Conservation (phyloP, 1,140 invertebrate genomes). For the Cotesia glomerata region DNA sequence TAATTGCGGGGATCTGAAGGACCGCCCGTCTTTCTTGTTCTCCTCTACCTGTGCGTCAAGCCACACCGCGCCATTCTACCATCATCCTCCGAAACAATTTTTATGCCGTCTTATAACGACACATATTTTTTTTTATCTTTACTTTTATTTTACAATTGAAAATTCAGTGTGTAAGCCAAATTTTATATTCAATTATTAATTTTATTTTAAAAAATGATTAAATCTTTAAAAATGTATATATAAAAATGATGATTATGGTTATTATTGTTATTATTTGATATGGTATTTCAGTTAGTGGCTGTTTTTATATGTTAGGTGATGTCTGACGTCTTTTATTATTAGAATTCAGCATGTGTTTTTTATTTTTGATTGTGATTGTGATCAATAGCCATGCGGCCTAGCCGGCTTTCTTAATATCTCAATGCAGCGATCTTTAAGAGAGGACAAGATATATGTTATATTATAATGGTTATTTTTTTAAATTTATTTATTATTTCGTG, state of each 20-base stretch:
- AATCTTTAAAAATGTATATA: background rate
- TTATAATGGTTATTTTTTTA: slow-evolving; percentile 11
- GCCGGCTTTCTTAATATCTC: slow-evolving; percentile 31
- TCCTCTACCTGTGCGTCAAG: slow-evolving; percentile 40
- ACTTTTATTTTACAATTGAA: too few relatives aligned
- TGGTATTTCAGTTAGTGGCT: background rate
- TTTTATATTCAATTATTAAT: too few relatives aligned
- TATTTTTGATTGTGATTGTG: slow-evolving; percentile 16
- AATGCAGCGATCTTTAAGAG: slow-evolving; percentile 26
- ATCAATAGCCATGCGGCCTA: slow-evolving; percentile 24
- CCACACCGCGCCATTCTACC: slow-evolving; percentile 52
- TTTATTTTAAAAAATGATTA: too few relatives aligned
- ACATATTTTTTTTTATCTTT: background rate
- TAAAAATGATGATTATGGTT: background rate
- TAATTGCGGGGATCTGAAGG: slow-evolving; percentile 61
- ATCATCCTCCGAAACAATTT: slow-evolving; percentile 43
- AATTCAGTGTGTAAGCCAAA: too few relatives aligned
- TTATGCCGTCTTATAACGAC: slow-evolving; percentile 31
- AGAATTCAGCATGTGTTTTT: slow-evolving; percentile 4
- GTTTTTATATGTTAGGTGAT: background rate
- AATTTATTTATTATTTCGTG: background rate
- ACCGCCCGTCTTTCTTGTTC: slow-evolving; percentile 57
- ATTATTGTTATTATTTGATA: too few relatives aligned
- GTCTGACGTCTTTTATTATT: background rate
- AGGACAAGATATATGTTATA: slow-evolving; percentile 16